A percentile compares a stretch with the other conserved stretches of the same genome.
Conservation (phyloP, 1,140 invertebrate genomes). For the Manduca sexta region DNA sequence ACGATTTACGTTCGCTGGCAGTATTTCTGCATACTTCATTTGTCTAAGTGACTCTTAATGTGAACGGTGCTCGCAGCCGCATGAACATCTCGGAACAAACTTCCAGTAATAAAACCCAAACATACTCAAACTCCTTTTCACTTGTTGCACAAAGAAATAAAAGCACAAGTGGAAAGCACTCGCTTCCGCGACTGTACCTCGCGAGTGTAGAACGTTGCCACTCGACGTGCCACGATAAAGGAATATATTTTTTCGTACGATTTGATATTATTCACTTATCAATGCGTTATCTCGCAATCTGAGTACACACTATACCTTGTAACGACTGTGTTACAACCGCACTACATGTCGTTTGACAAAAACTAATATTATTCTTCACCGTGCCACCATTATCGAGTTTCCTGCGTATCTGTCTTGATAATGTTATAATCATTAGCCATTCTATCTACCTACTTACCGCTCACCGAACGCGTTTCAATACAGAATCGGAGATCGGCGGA, state of each 20-base stretch:
- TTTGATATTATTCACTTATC: slow-evolving; percentile 33
- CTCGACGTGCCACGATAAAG: slow-evolving; percentile 24
- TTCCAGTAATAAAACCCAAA: too few species aligned
- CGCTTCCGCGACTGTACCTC: not conserved
- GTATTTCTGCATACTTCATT: too few species aligned
- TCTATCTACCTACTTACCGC: slow-evolving; percentile 1
- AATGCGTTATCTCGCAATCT: slow-evolving; percentile 43
- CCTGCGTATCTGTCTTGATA: slow-evolving; percentile 10
- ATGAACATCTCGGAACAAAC: too few species aligned
- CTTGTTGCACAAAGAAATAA: too few species aligned
- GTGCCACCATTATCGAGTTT: slow-evolving; percentile 7
- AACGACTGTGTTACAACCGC: slow-evolving; percentile 42
- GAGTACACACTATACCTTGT: slow-evolving; percentile 39
- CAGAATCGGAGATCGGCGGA: slow-evolving; percentile 1
- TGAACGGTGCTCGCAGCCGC: too few species aligned
- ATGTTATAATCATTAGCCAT: slow-evolving; percentile 10
- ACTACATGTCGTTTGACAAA: slow-evolving; percentile 21
- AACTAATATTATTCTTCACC: slow-evolving; percentile 9
- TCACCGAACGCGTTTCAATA: not conserved
- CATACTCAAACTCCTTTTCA: too few species aligned
- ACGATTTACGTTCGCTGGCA: too few species aligned
- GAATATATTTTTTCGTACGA: slow-evolving; percentile 29
- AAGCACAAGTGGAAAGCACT: not conserved
- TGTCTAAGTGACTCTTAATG: too few species aligned
- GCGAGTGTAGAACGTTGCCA: slow-evolving; percentile 2